Evolutionary conservation across 2,797 vertebrate species (phyloP).

Genomic region (Sebastes taczanowskii): DNA sequence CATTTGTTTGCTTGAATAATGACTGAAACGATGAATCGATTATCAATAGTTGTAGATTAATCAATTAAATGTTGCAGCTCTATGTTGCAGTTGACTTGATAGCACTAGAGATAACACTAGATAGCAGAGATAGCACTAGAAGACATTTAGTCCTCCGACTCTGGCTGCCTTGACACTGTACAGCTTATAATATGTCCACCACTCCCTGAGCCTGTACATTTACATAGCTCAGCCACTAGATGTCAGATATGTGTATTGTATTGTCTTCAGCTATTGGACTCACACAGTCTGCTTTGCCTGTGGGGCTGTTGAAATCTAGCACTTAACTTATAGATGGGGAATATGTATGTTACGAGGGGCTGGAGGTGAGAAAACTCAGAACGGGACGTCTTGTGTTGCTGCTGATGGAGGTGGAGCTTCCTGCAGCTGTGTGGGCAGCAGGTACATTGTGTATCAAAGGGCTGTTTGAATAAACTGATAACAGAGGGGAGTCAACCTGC

Average conservation of each 20-base stretch:
- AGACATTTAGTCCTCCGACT: not conserved
- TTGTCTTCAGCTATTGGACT: not conserved
- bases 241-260: constrained; percentile 66
- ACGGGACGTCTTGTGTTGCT: not conserved
- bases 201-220: not conserved
- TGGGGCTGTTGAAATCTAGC: constrained; percentile 22
- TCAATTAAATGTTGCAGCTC: not conserved
- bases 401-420: constrained; percentile 34
- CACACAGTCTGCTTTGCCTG: not conserved
- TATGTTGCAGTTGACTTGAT: not conserved
- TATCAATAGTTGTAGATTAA: not conserved
- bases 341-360: constrained; percentile 14
- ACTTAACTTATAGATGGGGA: constrained; percentile 4
- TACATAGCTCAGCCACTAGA: constrained; percentile 60
- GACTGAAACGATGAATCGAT: not conserved
- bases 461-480: constrained; percentile 78
- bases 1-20: not conserved
- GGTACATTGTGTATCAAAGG: constrained; percentile 59
- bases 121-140: not conserved
- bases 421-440: constrained; percentile 46
- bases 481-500: constrained; percentile 66
- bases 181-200: not conserved
- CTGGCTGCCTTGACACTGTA: not conserved
- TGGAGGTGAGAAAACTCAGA: constrained; percentile 23
- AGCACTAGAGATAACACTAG: not conserved